phyloP scores from a whole-genome alignment of 2,113 vertebrate genomes.

The Gallinago jamesoni region DNA sequence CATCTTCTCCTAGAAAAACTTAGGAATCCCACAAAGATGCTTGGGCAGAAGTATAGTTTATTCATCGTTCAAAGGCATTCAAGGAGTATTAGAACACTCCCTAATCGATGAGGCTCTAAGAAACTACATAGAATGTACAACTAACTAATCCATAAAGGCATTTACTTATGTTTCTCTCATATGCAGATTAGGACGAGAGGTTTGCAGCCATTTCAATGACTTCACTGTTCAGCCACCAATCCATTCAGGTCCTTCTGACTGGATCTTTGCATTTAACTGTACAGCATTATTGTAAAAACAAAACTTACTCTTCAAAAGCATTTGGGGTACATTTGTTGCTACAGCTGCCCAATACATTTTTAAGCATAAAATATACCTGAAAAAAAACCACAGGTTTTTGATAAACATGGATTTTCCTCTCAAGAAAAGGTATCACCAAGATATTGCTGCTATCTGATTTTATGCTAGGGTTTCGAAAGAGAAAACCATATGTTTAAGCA shows the following conservation, averaged over 20 bases:
- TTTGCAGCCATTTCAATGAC: not conserved
- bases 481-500: not conserved
- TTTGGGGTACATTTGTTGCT: not conserved
- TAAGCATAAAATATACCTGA: not conserved
- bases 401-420: not conserved
- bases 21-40: accelerated
- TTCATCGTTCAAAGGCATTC: not conserved
- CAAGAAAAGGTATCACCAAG: not conserved
- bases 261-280: not conserved
- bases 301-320: not conserved
- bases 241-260: not conserved
- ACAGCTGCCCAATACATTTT: not conserved
- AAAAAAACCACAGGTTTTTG: not conserved
- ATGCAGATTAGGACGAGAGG: not conserved
- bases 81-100: not conserved
- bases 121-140: not conserved
- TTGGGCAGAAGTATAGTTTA: not conserved
- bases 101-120: not conserved
- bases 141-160: not conserved
- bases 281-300: not conserved
- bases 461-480: not conserved
- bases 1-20: not conserved
- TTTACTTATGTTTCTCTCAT: not conserved
- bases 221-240: not conserved
- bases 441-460: not conserved